Evolutionary conservation across 2,113 vertebrate genomes (phyloP), one percentile per base, ranked within the genome.

Genomic region (Pongo pygmaeus): DNA sequence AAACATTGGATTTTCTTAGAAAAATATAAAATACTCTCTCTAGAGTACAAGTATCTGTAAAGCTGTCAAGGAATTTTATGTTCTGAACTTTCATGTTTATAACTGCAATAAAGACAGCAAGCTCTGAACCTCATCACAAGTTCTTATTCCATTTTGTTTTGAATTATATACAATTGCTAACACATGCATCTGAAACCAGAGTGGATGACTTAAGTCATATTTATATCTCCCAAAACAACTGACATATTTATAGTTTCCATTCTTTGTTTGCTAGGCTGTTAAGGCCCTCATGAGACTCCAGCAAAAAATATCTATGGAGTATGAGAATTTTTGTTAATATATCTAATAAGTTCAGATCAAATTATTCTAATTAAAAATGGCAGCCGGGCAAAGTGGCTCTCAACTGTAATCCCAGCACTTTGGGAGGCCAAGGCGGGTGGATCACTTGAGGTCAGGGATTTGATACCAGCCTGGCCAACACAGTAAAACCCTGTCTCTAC

Each of bases 281-380:
- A 48, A 75, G 50, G 30, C 74, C 69, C 16, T 70, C 27, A 80
- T 75, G 14, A 59, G 27, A 38, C 27, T 72, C 70, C 48, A 64
- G 67, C 16, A 83, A 84, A 88, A 92, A 52, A 50, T 38, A 84
- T 20, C 59, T 59, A 81, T 18, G 38, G 23, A 79, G 8, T 32
- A 80, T 22, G 55, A 90, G 23, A 86, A 78, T 69, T 59, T 70
- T 18, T 52, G 46, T 91, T 94, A 80, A 35, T 67, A 38, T 32
- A 91, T 38, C 20, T 80, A 52, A 46, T 64, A 92, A 75, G 77
- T 87, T 84, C 22, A 79, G 27, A 78, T 94, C 61, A 94, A 74
- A 79, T 88, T 79, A 91, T 81, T 92, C 40, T 94, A 85, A 84
- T 69, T 96, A 89, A 83, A 96, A 97, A 89, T 67, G 17, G n/a